Base-by-base conservation (phyloP, 37 sponge, comb jelly and placozoan species). In the Axinella damicornis region DNA sequence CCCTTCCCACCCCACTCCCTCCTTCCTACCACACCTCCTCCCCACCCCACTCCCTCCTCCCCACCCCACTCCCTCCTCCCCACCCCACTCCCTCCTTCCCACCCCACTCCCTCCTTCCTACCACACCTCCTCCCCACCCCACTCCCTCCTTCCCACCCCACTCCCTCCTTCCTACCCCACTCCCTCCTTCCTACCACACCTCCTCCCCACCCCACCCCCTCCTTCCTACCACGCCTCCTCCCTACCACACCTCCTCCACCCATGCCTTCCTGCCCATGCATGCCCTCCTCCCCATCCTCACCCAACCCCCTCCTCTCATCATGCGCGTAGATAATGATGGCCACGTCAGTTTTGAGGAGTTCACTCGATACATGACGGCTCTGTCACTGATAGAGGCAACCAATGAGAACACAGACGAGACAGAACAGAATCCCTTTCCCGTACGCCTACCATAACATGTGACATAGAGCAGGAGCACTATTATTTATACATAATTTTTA, bases 261-360 rank as follows among this genome's bases (percentile, higher is more conserved):
- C 37, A 1, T 0, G 1, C 54, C n/a, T 14, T 61, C n/a, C 5
- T 14, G 4, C 25, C 25, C 5, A 5, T 11, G 4, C 35, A 19
- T 37, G 32, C 27, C 5, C 62, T 11, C 5, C n/a, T 61, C 27
- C 12, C 62, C 27, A 5, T 9, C 46, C 46, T 9, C 46, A 46
- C 46, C 4, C 46, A 46, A 4, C 9, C 22, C 0, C 41, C 34
- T 40, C 22, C n/a, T 16, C 57, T 19, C 57, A n/a, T n/a, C 18
- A 18, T 19, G 17, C 57, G 18, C 57, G 18, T 25, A 91, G 93
- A 92, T 58, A 61, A 84, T 4, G 81, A 84, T 74, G 90, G 93
- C 1, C 5, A 25, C 19, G 93, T 92, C 37, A 92, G 85, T 56
- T 88, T 92, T 54, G 84, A 88, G 35, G 93, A 92, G 84, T 92